Evolutionary conservation across 2,113 vertebrate genomes (phyloP).

Genomic region (Hylia prasina): DNA sequence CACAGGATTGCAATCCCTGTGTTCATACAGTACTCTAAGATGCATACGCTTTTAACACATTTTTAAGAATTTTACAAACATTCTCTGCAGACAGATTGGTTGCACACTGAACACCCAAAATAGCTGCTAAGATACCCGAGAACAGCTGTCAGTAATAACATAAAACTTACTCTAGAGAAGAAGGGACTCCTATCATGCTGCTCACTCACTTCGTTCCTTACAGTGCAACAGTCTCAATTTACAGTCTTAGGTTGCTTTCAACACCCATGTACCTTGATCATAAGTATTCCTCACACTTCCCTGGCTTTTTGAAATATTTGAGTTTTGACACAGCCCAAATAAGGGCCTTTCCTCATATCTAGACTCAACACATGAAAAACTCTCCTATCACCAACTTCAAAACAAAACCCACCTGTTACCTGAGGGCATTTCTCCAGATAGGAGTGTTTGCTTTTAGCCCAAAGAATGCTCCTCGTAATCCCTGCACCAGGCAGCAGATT

Average conservation of each 20-base stretch:
- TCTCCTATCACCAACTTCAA: neutral
- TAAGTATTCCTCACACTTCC: neutral
- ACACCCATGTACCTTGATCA: neutral
- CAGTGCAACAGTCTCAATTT: neutral
- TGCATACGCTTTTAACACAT: neutral
- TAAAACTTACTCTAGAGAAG: neutral
- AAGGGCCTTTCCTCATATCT: neutral
- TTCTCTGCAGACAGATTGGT: neutral
- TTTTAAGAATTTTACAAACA: neutral
- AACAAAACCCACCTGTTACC: neutral
- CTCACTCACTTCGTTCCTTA: neutral
- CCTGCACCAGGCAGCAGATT: neutral
- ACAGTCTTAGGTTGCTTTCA: neutral
- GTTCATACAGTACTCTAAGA: neutral
- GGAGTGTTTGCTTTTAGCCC: neutral
- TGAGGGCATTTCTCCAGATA: neutral
- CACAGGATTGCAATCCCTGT: fast-evolving
- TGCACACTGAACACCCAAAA: neutral
- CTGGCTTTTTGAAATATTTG: neutral
- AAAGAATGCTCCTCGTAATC: neutral
- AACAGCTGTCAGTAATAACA: neutral
- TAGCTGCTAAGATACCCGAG: neutral
- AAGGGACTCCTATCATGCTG: neutral
- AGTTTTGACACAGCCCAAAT: neutral
- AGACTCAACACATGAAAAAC: neutral